These are phyloP conservation scores for Neodiprion fabricii DNA, from an alignment of 1,140 invertebrate genomes.

Conservation along the genomic window DNA sequence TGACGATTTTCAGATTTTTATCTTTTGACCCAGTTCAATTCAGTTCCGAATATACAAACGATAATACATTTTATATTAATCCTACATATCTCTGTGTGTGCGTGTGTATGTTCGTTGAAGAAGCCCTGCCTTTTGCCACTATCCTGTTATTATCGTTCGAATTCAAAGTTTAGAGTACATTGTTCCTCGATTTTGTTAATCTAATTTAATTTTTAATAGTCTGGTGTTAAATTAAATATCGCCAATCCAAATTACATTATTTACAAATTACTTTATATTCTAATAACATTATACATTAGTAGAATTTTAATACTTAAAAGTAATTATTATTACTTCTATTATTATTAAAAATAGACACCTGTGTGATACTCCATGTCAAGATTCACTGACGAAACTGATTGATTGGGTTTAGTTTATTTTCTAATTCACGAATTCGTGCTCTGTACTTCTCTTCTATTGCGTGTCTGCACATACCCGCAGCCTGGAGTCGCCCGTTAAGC, in stretches of 20 bases:
- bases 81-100: slow-evolving; percentile 37
- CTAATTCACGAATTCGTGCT: slow-evolving; percentile 31
- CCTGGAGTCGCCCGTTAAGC: slow-evolving; percentile 48
- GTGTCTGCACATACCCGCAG: slow-evolving; percentile 37
- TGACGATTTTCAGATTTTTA: slow-evolving; percentile 43
- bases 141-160: background rate
- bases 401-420: slow-evolving; percentile 26
- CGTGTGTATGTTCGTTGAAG: slow-evolving; percentile 33
- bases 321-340: slow-evolving; percentile 5
- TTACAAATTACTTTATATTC: slow-evolving; percentile 13
- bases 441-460: slow-evolving; percentile 39
- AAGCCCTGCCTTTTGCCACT: background rate
- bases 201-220: slow-evolving; percentile 14
- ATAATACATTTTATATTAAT: slow-evolving; percentile 62
- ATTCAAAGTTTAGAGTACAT: background rate
- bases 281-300: slow-evolving; percentile 3
- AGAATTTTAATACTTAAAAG: slow-evolving; percentile 14
- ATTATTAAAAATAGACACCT: background rate
- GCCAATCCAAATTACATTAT: slow-evolving; percentile 9
- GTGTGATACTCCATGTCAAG: background rate
- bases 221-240: slow-evolving; percentile 9
- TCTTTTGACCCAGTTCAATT: slow-evolving; percentile 39
- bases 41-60: slow-evolving; percentile 45
- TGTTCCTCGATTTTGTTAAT: background rate
- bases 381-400: slow-evolving; percentile 4